Evolutionary conservation across 2,888 invertebrate genomes (phyloP).

Genomic region (Melinopterus prodromus): DNA sequence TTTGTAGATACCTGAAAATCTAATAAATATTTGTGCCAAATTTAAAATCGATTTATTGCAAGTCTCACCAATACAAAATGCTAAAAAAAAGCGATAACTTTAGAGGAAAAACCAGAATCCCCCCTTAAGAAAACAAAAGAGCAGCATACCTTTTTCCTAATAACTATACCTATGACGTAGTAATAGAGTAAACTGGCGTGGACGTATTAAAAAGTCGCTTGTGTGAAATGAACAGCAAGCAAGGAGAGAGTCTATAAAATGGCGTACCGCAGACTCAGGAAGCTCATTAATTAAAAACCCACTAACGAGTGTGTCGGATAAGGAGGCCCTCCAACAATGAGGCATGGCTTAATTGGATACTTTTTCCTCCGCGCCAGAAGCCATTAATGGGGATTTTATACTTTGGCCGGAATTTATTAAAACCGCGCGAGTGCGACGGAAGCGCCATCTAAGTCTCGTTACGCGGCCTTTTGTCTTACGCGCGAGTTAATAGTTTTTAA

Average conservation of each 20-base stretch:
- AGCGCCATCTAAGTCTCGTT: background rate
- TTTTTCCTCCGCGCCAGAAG: background rate
- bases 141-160: too few relatives aligned
- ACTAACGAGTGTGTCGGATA: conserved; percentile 22
- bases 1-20: too few relatives aligned
- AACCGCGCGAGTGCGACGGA: background rate
- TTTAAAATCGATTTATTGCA: too few relatives aligned
- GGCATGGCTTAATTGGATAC: background rate
- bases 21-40: too few relatives aligned
- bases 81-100: too few relatives aligned
- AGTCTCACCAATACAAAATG: too few relatives aligned
- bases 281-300: conserved; percentile 18
- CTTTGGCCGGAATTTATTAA: background rate
- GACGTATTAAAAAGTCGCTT: background rate
- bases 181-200: background rate
- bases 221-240: background rate
- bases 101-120: too few relatives aligned
- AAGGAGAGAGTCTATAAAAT: background rate
- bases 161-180: too few relatives aligned
- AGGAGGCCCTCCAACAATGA: background rate
- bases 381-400: background rate
- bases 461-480: background rate
- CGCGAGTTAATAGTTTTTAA: conserved; percentile 4
- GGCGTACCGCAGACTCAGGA: background rate
- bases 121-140: too few relatives aligned